phyloP scores from a whole-genome alignment of 2,113 vertebrate species.

The Athene cunicularia region DNA sequence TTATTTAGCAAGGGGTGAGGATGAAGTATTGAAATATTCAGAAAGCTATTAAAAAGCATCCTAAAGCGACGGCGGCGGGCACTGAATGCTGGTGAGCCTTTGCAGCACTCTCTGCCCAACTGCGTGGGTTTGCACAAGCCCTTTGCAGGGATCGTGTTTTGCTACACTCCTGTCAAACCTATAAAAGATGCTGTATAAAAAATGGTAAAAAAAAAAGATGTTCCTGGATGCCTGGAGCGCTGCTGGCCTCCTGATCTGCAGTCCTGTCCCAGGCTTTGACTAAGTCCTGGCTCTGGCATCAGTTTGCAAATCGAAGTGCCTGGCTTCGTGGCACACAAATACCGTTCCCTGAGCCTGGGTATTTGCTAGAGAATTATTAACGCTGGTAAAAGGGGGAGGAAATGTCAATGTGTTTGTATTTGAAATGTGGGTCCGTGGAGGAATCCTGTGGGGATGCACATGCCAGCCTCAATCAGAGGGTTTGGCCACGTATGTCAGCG shows the following conservation, averaged over 20 bases:
- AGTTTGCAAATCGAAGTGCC: background rate
- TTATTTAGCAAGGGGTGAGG: background rate
- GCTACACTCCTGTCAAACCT: background rate
- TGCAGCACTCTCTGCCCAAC: accelerated
- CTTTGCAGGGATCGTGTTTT: background rate
- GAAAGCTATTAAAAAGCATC: background rate
- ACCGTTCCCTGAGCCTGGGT: background rate
- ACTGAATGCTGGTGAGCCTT: background rate
- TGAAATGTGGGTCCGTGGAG: background rate
- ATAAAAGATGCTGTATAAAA: background rate
- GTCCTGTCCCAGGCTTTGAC: background rate
- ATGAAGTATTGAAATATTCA: background rate
- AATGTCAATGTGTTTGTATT: accelerated
- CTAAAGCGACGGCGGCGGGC: accelerated
- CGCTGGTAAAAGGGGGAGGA: background rate
- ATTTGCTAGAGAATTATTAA: background rate
- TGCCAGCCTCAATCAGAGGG: background rate
- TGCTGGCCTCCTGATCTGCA: background rate
- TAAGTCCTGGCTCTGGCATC: background rate
- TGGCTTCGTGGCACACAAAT: background rate
- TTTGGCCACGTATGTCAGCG: background rate
- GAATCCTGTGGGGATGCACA: background rate
- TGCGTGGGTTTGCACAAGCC: background rate
- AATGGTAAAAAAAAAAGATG: background rate
- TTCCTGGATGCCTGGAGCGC: background rate